Evolutionary conservation across 2,888 invertebrate genomes (phyloP), one percentile per base, ranked within the genome.

Genomic region (Aromia moschata): DNA sequence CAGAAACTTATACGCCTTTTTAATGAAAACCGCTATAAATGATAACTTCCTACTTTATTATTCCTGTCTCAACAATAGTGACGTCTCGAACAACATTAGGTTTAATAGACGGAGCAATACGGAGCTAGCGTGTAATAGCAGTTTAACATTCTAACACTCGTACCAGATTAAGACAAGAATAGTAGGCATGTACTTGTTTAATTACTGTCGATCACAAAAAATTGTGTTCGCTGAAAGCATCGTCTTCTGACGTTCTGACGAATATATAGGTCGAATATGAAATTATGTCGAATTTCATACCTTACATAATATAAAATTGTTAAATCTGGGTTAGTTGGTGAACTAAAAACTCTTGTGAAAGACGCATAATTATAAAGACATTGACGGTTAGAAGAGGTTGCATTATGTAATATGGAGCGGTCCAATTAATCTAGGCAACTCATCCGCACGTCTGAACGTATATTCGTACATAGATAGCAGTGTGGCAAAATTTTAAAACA

Each of bases 271-370:
- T n/a, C n/a, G n/a, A n/a, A n/a, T 37, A 49, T 25, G 11, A 37
- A 49, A 49, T 49, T 49, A 60, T 47, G 47, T 37, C 56, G 41
- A 52, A 60, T 53, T 60, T 60, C 53, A 44, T 56, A 45, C 33
- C 47, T 60, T 60, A 60, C 53, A 51, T 56, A 60, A 60, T 33
- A 11, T 30, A 49, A 49, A 37, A 17, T 4, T 12, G 31, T 44
- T 17, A 43, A 60, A 60, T 60, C 56, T 60, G 47, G 60, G 60
- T 60, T 56, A 56, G 38, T 52, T 49, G 11, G 49, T 37, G 37
- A 49, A 37, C 37, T 49, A 49, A 12, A 14, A 49, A 38, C 4
- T 54, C 16, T 44, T 52, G 20, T 43, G 41, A 52, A 43, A 43
- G 11, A 33, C 18, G 20, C 33, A 16, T 46, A 46, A 46, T 46